A percentile compares a stretch with the other conserved stretches of the same genome.
phyloP scores from a whole-genome alignment of 2,797 vertebrate species.

The Eptatretus atami region DNA sequence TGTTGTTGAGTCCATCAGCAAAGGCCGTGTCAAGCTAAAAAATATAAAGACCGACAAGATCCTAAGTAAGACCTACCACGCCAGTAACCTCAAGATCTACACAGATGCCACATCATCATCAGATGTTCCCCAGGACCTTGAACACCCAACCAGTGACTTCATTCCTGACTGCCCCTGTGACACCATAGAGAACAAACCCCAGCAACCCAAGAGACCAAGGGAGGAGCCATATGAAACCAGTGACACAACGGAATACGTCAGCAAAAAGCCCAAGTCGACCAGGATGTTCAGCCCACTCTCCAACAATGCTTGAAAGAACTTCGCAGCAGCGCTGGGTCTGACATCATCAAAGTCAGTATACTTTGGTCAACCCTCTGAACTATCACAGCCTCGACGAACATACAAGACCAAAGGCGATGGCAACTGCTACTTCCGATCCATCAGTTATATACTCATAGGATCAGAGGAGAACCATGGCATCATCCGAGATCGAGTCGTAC shows the following conservation, averaged over 20 bases:
- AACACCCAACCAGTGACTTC: background rate
- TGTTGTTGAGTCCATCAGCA: background rate
- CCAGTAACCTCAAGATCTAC: background rate
- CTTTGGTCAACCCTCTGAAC: background rate
- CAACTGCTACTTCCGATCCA: background rate
- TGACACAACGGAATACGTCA: background rate
- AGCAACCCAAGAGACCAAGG: background rate
- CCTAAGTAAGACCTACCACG: background rate
- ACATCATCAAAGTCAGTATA: background rate
- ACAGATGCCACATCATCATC: background rate
- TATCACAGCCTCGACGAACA: background rate
- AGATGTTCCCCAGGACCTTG: background rate
- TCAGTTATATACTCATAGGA: background rate
- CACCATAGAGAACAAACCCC: background rate
- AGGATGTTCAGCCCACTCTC: background rate
- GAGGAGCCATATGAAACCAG: background rate
- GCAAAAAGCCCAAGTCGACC: background rate
- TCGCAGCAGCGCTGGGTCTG: background rate
- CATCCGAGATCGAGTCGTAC: background rate
- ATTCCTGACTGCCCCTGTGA: background rate
- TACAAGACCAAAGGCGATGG: background rate
- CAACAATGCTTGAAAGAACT: background rate
- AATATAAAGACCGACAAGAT: background rate
- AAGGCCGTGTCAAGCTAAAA: background rate
- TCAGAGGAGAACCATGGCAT: background rate